These are phyloP conservation scores for Rhinoraja longicauda DNA, from an alignment of 2,797 vertebrate species.

Conservation along the genomic window DNA sequence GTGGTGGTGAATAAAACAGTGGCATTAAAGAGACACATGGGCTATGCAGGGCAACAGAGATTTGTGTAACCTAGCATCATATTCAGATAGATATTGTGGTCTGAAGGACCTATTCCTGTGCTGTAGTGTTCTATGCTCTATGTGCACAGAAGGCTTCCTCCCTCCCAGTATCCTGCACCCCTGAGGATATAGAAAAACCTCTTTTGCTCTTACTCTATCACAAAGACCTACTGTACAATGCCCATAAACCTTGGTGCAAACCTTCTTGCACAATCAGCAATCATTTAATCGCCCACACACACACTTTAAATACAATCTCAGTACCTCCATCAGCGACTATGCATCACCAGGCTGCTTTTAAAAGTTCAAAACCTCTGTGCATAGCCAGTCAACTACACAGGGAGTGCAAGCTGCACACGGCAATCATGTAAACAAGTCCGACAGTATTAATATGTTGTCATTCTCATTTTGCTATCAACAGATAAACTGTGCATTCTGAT, in stretches of 20 bases:
- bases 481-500: background rate
- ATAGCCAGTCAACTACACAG: background rate
- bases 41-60: no score
- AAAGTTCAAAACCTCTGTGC: background rate
- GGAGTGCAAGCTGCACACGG: background rate
- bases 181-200: background rate
- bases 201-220: background rate
- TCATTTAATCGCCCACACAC: background rate
- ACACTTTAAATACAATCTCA: background rate
- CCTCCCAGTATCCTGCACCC: no score
- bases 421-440: background rate
- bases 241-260: background rate
- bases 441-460: no score
- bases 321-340: background rate
- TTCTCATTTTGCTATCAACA: background rate
- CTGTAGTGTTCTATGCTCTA: no score
- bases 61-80: no score
- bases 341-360: background rate
- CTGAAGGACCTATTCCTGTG: no score
- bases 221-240: background rate
- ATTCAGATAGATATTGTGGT: no score
- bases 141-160: no score
- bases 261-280: background rate
- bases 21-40: no score
- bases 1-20: no score